Base-by-base conservation (phyloP, 2,888 invertebrate genomes). In the Andrena flavipes region DNA sequence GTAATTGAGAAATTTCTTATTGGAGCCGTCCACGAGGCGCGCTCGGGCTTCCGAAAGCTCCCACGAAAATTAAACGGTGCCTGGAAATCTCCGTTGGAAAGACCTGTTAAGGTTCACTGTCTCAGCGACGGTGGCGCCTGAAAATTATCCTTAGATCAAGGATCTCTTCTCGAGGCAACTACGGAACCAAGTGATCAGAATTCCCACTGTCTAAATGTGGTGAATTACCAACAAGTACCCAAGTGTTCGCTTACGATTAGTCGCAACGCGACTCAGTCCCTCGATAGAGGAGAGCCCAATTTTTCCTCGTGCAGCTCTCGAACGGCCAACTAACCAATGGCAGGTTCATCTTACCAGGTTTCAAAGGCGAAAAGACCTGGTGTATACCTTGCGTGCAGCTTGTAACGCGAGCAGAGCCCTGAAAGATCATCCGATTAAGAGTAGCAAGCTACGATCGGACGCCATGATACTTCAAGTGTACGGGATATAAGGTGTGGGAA, bases 381-480 rank as follows among this genome's bases (percentile, higher is more conserved):
- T 69, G 62, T 33, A 16, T 42, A 51, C 35, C 29, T 87, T 69
- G 87, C 87, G 87, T 87, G 87, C 85, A 82, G 78, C 71, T 74
- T 85, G 84, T 84, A 87, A 87, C 71, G 84, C 87, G 85, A 87
- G 82, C 84, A 71, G 76, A 67, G 81, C 54, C 71, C 75, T 74
- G 87, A 85, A 84, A 87, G 85, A 87, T 85, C 87, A 84, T 85
- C 84, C 87, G 87, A 87, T 87, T 87, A 87, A 87, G 84, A 78
- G 82, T 80, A 78, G 85, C 85, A 49, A 85, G 80, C 71, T 85
- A 87, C 82, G 87, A 87, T 87, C 85, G 63, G 79, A 67, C 62
- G 62, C 76, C 76, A 78, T 72, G 87, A 87, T 87, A 87, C 63
- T 76, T 85, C 62, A 82, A 85, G 76, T 74, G 63, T 67, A 49